Percentiles rank a stretch among this genome's conserved stretches.
Conservation (phyloP, 2,797 vertebrate genomes). For the Anguilla marmorata region DNA sequence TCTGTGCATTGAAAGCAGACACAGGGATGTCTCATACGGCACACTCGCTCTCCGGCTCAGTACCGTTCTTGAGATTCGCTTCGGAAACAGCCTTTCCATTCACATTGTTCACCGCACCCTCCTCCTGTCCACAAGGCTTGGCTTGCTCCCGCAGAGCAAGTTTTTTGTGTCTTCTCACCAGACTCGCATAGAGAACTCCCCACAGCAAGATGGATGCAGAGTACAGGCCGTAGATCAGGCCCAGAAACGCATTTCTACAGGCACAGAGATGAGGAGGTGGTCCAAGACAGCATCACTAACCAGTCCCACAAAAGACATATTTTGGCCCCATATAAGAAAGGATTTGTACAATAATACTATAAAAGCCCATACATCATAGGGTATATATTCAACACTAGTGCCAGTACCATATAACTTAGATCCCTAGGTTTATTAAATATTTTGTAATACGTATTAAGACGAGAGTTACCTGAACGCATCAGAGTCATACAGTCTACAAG, state of each 20-base stretch:
- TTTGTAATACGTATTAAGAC: not conserved
- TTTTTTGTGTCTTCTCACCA: conserved; percentile 66
- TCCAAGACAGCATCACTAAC: not conserved
- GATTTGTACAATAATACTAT: no score
- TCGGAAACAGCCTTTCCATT: conserved; percentile 54
- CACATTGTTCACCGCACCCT: not conserved
- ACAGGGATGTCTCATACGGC: conserved; percentile 59
- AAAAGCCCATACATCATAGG: not conserved
- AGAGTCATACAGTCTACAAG: conserved; percentile 82
- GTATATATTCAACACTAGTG: not conserved
- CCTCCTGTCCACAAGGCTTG: conserved; percentile 56
- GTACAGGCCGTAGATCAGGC: conserved; percentile 65
- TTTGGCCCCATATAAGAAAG: not conserved
- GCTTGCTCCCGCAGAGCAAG: conserved; percentile 54
- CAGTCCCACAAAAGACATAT: not conserved
- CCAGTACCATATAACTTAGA: not conserved
- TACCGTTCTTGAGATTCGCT: conserved; percentile 44
- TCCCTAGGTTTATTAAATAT: not conserved
- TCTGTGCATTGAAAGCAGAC: not conserved
- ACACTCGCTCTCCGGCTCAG: conserved; percentile 64
- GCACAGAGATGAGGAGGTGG: not conserved
- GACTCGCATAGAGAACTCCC: conserved; percentile 55
- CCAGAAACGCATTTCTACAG: conserved; percentile 67
- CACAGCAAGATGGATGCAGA: conserved; percentile 58
- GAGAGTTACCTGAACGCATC: conserved; percentile 69